A percentile compares a stretch with the other conserved stretches of the same genome.
Evolutionary conservation across 1,140 invertebrate genomes (phyloP).

Genomic region (Stegodyphus mimosarum): DNA sequence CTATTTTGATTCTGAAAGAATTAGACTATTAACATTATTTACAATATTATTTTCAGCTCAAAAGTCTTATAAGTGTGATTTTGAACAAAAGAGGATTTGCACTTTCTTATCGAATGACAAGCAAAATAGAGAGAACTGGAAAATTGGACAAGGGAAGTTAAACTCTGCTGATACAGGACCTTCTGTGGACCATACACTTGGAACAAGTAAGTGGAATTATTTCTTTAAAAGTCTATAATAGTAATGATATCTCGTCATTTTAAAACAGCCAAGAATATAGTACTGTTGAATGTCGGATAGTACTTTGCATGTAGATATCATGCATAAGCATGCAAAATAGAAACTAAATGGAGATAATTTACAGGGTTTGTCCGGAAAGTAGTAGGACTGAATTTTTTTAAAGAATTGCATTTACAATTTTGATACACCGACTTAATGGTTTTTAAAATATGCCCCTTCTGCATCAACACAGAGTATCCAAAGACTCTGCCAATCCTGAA

Average conservation of each 20-base stretch:
- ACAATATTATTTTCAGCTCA: background rate
- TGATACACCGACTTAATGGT: no score
- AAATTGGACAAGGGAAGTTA: constrained; percentile 20
- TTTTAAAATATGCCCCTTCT: no score
- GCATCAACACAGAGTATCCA: no score
- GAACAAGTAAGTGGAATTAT: constrained; percentile 30
- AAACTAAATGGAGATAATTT: no score
- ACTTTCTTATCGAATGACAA: constrained; percentile 18
- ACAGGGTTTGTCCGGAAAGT: no score
- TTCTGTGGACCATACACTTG: constrained; percentile 52
- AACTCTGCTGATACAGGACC: constrained; percentile 47
- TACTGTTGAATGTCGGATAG: background rate
- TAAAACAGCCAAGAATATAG: background rate
- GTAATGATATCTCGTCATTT: background rate
- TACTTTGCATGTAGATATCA: no score
- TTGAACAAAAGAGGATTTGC: constrained; percentile 38
- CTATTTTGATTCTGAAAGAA: no score
- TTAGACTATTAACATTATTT: no score
- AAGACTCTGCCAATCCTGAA: no score
- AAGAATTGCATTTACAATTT: no score
- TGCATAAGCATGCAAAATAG: no score
- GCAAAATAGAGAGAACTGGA: constrained; percentile 52
- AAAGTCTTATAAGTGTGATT: constrained; percentile 36
- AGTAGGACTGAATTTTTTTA: no score
- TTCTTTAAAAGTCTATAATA: background rate